Evolutionary conservation across 2,113 vertebrate genomes (phyloP).

Genomic region (Corythaeola cristata): DNA sequence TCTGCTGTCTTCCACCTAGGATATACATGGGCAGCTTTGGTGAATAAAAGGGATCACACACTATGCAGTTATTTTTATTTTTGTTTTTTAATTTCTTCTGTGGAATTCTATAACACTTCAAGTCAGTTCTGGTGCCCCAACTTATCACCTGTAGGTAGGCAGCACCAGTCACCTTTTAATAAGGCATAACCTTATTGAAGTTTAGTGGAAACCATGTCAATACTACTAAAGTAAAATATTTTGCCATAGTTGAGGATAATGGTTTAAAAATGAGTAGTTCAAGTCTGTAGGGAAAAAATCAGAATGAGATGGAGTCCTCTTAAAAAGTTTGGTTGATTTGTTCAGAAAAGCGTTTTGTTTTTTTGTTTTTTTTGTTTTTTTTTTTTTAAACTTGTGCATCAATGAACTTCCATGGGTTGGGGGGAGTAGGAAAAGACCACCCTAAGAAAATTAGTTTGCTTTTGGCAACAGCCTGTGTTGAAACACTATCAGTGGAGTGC

Average conservation of each 20-base stretch:
- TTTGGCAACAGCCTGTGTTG: background rate
- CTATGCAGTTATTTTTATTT: background rate
- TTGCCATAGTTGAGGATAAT: background rate
- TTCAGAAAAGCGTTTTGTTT: background rate
- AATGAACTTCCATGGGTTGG: background rate
- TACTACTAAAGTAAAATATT: background rate
- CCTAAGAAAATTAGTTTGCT: background rate
- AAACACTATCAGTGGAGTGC: background rate
- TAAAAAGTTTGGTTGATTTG: background rate
- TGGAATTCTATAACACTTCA: background rate
- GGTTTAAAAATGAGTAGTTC: background rate
- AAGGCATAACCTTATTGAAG: background rate
- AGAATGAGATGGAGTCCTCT: background rate
- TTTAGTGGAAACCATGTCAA: background rate
- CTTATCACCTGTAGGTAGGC: background rate
- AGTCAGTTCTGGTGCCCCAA: background rate
- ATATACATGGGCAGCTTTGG: background rate
- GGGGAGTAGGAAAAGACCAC: too few species aligned
- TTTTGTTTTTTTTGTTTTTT: background rate
- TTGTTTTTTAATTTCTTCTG: background rate
- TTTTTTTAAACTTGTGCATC: background rate
- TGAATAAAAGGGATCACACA: constrained; percentile 30
- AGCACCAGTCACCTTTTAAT: background rate
- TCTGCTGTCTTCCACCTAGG: background rate
- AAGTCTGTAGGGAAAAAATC: background rate